Base-by-base conservation (phyloP, 1,140 invertebrate species). In the Heliconius melpomene region DNA sequence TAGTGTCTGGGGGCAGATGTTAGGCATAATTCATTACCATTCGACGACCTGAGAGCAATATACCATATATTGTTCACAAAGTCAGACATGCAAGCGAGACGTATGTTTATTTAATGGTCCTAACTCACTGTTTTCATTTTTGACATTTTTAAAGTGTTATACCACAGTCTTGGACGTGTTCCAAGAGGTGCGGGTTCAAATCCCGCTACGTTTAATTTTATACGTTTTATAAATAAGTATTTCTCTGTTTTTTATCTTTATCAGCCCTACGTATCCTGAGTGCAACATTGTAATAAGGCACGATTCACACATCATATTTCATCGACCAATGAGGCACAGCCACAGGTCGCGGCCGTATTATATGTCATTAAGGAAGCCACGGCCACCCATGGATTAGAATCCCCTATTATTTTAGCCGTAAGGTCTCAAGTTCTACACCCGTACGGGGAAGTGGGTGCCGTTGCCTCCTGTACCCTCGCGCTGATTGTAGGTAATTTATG, bases 251-350 rank as follows among this genome's bases (percentile, higher is more conserved):
- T 32, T 50, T 38, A 72, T 71, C 46, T 38, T 72, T 32, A 72
- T 29, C 75, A 85, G 83, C 83, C 85, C 74, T 85, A 82, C 32
- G 52, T 50, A 57, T 36, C 36, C 79, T 26, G 23, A 38, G 23
- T 80, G 83, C 84, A 83, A 84, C 84, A 83, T 79, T 84, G 80
- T 85, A 79, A 74, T 80, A 76, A 50, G 57, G 75, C 84, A 76
- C 84, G 83, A 83, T 86, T 86, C 84, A 83, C 88, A 91, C 86
- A 78, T 89, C 88, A 86, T 89, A 90, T 87, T 86, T 91, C 88
- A 90, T 81, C 81, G 72, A 72, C 84, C 86, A 84, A 88, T 85
- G 82, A 84, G 84, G 75, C 79, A 79, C 79, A 73, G 50, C 72
- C 75, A 71, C 76, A 73, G 60, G 72, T 75, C 76, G 40, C 57